Evolutionary conservation across 2,888 invertebrate species (phyloP).

Genomic region (Carpatolechia fugitivella): DNA sequence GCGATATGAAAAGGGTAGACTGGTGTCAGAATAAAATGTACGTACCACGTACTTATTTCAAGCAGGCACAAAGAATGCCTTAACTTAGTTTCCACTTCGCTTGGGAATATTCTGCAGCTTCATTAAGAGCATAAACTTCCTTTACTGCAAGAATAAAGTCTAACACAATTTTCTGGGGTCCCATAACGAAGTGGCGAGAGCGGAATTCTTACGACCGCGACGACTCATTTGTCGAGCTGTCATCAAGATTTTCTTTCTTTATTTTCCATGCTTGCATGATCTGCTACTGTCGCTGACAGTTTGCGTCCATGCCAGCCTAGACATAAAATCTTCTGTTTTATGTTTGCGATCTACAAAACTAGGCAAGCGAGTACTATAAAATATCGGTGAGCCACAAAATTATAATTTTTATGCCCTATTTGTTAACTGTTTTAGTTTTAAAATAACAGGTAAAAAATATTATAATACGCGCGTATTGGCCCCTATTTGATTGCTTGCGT

Average conservation of each 20-base stretch:
- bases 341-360: too few relatives aligned
- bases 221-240: conserved; percentile 1
- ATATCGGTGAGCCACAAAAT: too few relatives aligned
- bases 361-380: too few relatives aligned
- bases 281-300: not conserved
- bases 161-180: conserved; percentile 19
- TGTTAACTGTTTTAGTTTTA: too few relatives aligned
- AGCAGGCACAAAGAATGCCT: conserved; percentile 1
- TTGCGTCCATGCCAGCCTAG: too few relatives aligned
- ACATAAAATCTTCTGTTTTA: too few relatives aligned
- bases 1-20: not conserved
- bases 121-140: conserved; percentile 1
- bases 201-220: conserved; percentile 1
- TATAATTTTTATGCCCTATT: too few relatives aligned
- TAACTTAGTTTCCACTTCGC: conserved; percentile 11
- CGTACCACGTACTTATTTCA: not conserved
- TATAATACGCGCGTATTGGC: too few relatives aligned
- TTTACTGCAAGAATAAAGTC: not conserved
- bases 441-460: too few relatives aligned
- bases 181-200: conserved; percentile 2
- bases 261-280: not conserved
- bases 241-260: not conserved
- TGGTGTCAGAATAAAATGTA: conserved; percentile 1
- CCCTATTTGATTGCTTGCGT: too few relatives aligned
- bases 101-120: conserved; percentile 2